phyloP scores from a whole-genome alignment of 1,140 invertebrate species.

The Drosophila triauraria region DNA sequence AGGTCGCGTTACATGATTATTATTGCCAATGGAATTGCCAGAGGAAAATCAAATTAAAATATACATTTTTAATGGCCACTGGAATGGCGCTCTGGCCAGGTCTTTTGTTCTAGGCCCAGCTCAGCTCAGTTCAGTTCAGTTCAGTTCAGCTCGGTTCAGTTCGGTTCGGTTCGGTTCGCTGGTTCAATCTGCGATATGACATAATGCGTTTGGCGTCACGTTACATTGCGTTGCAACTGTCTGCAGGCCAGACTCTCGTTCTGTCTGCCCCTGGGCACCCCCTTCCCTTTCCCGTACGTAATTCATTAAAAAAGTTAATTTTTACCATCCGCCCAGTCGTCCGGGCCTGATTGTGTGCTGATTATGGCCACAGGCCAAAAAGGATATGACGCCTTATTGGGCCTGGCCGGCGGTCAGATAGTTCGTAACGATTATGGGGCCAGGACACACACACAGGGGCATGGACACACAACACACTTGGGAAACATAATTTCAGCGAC shows the following conservation, averaged over 20 bases:
- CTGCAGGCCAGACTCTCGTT: constrained; percentile 10
- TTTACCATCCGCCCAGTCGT: constrained; percentile 70
- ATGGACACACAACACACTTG: constrained; percentile 45
- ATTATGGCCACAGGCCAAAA: constrained; percentile 69
- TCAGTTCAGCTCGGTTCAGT: constrained; percentile 41
- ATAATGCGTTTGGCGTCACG: constrained; percentile 79
- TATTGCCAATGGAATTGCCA: constrained; percentile 50
- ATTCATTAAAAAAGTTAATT: constrained; percentile 83
- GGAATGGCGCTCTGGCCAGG: constrained; percentile 22
- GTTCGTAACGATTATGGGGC: constrained; percentile 56
- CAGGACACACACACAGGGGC: constrained; percentile 18
- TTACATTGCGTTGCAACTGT: constrained; percentile 69
- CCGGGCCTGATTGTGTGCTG: constrained; percentile 70
- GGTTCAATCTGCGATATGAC: constrained; percentile 82
- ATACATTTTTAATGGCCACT: constrained; percentile 80
- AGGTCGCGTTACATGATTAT: constrained; percentile 70
- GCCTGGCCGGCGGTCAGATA: constrained; percentile 49
- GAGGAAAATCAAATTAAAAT: constrained; percentile 83
- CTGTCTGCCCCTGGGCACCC: not conserved
- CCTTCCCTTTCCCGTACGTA: constrained; percentile 32
- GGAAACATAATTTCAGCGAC: constrained; percentile 49
- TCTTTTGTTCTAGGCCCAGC: constrained; percentile 76
- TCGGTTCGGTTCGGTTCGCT: constrained; percentile 60
- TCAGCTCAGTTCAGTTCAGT: constrained; percentile 52
- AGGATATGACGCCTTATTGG: constrained; percentile 76